A percentile compares a stretch with the other conserved stretches of the same genome.
phyloP scores from a whole-genome alignment of 1,140 invertebrate genomes.

The Drosophila burlai region DNA sequence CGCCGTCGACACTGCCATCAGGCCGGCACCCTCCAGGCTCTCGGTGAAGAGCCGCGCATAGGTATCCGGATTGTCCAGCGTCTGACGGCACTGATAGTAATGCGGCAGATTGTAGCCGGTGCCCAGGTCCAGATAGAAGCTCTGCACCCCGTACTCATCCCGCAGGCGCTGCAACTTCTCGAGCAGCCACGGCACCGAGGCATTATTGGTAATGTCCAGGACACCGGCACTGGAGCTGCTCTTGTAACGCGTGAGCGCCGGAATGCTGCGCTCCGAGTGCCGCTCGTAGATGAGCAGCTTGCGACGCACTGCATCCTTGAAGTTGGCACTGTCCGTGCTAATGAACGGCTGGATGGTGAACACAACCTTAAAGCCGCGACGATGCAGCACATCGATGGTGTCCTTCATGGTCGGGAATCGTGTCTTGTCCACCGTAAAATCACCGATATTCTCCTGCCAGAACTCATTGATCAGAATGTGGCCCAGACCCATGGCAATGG shows the following conservation, averaged over 20 bases:
- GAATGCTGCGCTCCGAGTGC: constrained; percentile 90
- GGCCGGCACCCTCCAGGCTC: constrained; percentile 88
- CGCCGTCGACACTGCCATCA: constrained; percentile 94
- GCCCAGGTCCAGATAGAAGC: constrained; percentile 96
- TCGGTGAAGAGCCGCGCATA: constrained; percentile 91
- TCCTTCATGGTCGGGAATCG: constrained; percentile 91
- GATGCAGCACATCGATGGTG: constrained; percentile 92
- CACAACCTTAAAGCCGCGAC: constrained; percentile 93
- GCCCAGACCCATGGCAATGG: constrained; percentile 91
- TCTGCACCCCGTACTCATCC: constrained; percentile 92
- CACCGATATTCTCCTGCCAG: constrained; percentile 93
- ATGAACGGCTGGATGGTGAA: constrained; percentile 95
- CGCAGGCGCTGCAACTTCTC: constrained; percentile 90
- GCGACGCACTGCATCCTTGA: constrained; percentile 90
- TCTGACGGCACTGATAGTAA: constrained; percentile 91
- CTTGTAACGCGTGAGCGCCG: constrained; percentile 91
- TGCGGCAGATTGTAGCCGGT: constrained; percentile 94
- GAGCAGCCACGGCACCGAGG: constrained; percentile 92
- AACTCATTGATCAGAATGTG: constrained; percentile 93
- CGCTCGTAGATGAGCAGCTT: constrained; percentile 90
- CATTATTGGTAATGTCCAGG: constrained; percentile 93
- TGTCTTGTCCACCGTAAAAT: constrained; percentile 90
- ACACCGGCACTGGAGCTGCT: constrained; percentile 91
- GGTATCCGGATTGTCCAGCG: constrained; percentile 91
- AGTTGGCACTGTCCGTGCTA: constrained; percentile 92